Base-by-base conservation (phyloP, 2,797 vertebrate species). In the Crocodylus rhombifer region DNA sequence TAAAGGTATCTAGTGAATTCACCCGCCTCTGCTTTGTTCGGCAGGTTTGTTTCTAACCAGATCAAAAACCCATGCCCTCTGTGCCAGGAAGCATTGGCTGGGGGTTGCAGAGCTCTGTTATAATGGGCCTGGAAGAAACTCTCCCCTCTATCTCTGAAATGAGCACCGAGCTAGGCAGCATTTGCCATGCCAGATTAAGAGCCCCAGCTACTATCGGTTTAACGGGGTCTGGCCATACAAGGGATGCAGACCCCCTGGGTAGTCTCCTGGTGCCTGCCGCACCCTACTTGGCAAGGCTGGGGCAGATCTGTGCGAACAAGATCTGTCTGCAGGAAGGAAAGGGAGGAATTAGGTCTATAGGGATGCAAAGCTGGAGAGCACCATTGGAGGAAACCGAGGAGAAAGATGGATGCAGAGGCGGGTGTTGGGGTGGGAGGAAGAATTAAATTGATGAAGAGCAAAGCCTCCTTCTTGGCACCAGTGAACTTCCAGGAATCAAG, bases 1-100 rank as follows among this genome's bases (percentile, higher is more conserved):
- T 80, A 30, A 63, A 80, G 62, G 4, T 61, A 4, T 92, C 62
- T 85, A 79, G 73, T 28, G 1, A 1, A 5, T 93, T 42, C 33
- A 85, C n/a, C 58, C 12, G 75, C 18, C 9, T 80, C 51, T 20
- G 1, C 42, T 56, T 4, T 16, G 88, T 83, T 77, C 2, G 10
- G 42, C 42, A 3, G 84, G 87, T 85, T 95, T 82, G 21, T 92
- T 71, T 94, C 91, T 64, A 90, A 81, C 82, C 87, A 87, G 84
- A 77, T 93, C 89, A 95, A 93, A 87, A 95, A 94, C 74, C 94
- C 69, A 92, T 89, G 60, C 95, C 89, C 42, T 63, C 26, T 63
- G 26, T 76, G 57, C 94, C 92, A 56, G 93, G 86, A 86, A 91
- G 95, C 95, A 77, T 91, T 91, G 94, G 91, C 93, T 91, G 84